phyloP scores from a whole-genome alignment of 1,140 invertebrate genomes.

The Zaprionus vittiger region DNA sequence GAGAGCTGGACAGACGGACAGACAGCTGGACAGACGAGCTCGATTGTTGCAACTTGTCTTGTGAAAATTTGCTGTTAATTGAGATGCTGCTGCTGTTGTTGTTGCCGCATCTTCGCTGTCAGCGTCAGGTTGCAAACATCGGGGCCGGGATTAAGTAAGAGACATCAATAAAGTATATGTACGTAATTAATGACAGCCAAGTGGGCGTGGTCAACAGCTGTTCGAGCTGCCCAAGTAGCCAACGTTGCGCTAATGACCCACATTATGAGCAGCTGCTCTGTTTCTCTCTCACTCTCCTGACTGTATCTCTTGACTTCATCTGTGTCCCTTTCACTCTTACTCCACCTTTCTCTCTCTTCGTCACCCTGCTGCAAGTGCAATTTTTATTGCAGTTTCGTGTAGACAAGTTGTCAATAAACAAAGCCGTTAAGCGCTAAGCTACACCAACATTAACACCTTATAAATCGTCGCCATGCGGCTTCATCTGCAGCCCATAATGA shows the following conservation, averaged over 20 bases:
- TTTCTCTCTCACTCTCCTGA: not conserved
- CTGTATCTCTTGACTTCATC: not conserved
- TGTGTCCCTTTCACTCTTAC: not conserved
- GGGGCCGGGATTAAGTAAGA: conserved; percentile 49
- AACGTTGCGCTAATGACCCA: conserved; percentile 65
- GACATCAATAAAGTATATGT: conserved; percentile 51
- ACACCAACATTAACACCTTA: conserved; percentile 5
- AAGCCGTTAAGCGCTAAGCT: conserved; percentile 29
- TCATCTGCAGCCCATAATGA: not conserved
- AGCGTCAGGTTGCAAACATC: conserved; percentile 38
- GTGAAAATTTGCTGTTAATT: conserved; percentile 68
- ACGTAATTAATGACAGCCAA: conserved; percentile 61
- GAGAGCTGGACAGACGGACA: too few species aligned
- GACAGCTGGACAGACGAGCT: not conserved
- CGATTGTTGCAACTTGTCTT: conserved; percentile 39
- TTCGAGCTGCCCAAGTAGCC: conserved; percentile 16
- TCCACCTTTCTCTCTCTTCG: not conserved
- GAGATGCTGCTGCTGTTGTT: conserved; percentile 29
- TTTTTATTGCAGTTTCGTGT: conserved; percentile 43
- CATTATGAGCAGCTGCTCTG: conserved; percentile 35
- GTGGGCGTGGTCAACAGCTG: conserved; percentile 50
- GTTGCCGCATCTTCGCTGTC: conserved; percentile 17
- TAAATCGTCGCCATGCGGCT: conserved; percentile 16
- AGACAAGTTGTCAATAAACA: conserved; percentile 39
- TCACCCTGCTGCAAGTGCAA: conserved; percentile 26